A percentile compares a stretch with the other conserved stretches of the same genome.
Conservation (phyloP, 2,888 invertebrate genomes). For the Drepana falcataria region DNA sequence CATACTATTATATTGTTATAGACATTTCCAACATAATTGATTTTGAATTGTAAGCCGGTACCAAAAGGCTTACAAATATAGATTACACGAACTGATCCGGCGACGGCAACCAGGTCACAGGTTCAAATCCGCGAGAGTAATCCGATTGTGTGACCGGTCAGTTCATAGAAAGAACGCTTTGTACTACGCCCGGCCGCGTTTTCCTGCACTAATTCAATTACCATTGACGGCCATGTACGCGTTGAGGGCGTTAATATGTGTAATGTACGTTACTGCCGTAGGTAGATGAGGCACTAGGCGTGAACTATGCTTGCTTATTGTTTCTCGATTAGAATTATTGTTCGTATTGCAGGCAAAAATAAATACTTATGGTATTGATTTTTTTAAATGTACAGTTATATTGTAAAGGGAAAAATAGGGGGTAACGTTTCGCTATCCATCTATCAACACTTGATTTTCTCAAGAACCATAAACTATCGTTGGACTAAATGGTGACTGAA, state of each 20-base stretch:
- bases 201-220: slow-evolving; percentile 62
- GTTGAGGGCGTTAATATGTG: slow-evolving; percentile 16
- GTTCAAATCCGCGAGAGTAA: slow-evolving; percentile 64
- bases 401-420: too few relatives aligned
- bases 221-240: slow-evolving; percentile 31
- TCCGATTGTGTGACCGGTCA: slow-evolving; percentile 49
- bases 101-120: slow-evolving; percentile 39
- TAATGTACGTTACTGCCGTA: slow-evolving; percentile 11
- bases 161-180: slow-evolving; percentile 50
- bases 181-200: slow-evolving; percentile 48
- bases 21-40: too few relatives aligned
- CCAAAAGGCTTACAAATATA: neutral
- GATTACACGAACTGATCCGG: neutral
- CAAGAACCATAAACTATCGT: too few relatives aligned
- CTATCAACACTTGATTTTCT: too few relatives aligned
- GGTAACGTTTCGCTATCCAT: too few relatives aligned
- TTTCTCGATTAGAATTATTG: neutral
- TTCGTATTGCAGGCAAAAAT: neutral
- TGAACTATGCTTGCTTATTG: neutral
- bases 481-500: too few relatives aligned
- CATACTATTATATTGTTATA: too few relatives aligned
- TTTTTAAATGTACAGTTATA: too few relatives aligned
- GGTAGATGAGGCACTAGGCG: neutral
- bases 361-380: too few relatives aligned
- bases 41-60: too few relatives aligned